Conservation (phyloP, 2,113 vertebrate genomes). For the Hypanus sabinus region DNA sequence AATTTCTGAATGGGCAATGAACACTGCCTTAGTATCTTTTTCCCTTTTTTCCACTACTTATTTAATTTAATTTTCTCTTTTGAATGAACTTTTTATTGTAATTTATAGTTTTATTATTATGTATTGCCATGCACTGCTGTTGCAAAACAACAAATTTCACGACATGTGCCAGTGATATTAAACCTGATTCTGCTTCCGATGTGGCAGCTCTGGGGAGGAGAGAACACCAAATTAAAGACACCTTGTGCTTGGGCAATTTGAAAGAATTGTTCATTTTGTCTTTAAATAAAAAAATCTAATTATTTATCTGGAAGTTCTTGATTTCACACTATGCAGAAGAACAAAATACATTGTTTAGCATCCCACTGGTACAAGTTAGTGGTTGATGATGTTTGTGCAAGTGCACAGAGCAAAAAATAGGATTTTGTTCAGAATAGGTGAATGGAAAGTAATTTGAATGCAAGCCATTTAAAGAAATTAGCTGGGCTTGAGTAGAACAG, state of each 20-base stretch:
- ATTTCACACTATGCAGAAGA: background rate
- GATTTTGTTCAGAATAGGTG: background rate
- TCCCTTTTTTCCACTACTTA: too few relatives aligned
- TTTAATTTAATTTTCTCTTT: too few relatives aligned
- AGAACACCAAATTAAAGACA: background rate
- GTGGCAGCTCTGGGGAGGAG: background rate
- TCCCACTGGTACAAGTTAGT: background rate
- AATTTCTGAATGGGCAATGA: too few relatives aligned
- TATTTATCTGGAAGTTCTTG: background rate
- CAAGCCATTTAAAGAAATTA: background rate
- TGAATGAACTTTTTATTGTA: too few relatives aligned
- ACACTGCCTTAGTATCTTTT: too few relatives aligned
- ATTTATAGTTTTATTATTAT: too few relatives aligned
- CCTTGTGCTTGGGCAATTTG: background rate
- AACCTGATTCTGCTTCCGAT: background rate
- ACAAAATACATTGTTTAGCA: conserved; percentile 9
- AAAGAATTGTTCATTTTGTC: background rate
- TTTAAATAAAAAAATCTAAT: conserved; percentile 1
- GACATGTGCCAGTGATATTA: too few relatives aligned
- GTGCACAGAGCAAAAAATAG: conserved; percentile 8
- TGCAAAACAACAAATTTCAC: too few relatives aligned
- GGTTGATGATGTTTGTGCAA: background rate
- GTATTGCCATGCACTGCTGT: too few relatives aligned
- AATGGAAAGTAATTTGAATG: background rate
- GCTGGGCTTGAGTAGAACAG: background rate